Evolutionary conservation across 2,113 vertebrate genomes (phyloP).

Genomic region (Willisornis vidua): DNA sequence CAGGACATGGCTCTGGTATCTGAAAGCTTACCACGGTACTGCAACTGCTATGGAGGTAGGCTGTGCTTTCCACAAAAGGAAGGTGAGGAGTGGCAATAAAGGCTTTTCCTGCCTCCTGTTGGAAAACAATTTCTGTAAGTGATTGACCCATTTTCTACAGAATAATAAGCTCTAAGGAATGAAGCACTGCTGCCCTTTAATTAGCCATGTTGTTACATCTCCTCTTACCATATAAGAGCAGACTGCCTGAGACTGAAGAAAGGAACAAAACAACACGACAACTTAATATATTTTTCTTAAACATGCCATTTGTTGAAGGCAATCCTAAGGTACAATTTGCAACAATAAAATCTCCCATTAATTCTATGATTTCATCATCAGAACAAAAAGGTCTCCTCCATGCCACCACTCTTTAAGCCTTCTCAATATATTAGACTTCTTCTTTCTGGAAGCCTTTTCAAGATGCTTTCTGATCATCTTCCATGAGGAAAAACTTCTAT

Average conservation of each 20-base stretch:
- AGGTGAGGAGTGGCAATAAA: background rate
- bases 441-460: background rate
- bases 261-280: background rate
- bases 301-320: background rate
- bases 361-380: background rate
- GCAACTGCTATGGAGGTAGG: background rate
- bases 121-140: constrained; percentile 27
- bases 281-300: constrained; percentile 17
- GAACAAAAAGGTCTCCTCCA: background rate
- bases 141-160: constrained; percentile 45
- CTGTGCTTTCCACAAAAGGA: background rate
- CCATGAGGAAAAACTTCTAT: background rate
- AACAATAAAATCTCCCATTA: background rate
- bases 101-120: background rate
- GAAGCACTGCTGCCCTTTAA: constrained; percentile 23
- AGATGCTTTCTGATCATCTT: background rate
- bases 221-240: background rate
- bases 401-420: background rate
- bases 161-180: constrained; percentile 32
- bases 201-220: constrained; percentile 23
- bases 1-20: background rate
- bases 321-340: background rate
- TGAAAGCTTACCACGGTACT: background rate
- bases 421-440: background rate
- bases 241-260: background rate